Evolutionary conservation across 2,113 vertebrate species (phyloP).

Genomic region (Todiramphus saurophagus): DNA sequence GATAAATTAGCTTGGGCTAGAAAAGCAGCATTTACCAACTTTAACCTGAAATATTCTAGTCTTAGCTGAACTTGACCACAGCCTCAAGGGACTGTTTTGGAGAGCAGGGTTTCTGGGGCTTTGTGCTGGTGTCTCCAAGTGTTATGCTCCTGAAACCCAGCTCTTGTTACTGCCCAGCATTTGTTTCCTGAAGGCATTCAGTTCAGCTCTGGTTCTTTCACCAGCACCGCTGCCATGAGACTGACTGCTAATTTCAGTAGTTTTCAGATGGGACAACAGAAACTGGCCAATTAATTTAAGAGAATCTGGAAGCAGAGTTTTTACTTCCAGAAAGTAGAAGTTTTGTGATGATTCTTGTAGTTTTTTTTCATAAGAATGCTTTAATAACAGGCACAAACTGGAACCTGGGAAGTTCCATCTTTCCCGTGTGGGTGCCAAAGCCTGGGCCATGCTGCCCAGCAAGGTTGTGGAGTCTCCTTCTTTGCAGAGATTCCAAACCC

Average conservation of each 20-base stretch:
- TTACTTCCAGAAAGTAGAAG: not conserved
- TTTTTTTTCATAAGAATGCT: not conserved
- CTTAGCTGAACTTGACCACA: not conserved
- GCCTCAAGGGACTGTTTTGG: not conserved
- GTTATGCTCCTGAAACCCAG: fast-evolving
- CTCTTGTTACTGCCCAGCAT: fast-evolving
- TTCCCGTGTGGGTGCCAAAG: not conserved
- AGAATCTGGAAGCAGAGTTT: not conserved
- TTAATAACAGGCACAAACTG: not conserved
- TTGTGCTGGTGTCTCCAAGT: fast-evolving
- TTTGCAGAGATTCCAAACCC: not conserved
- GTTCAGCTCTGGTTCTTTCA: not conserved
- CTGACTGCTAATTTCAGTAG: not conserved
- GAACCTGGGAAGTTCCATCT: not conserved
- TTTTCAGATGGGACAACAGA: not conserved
- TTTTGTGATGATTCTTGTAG: not conserved
- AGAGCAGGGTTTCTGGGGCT: not conserved
- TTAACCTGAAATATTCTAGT: not conserved
- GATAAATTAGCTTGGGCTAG: not conserved
- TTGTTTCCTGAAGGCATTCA: fast-evolving
- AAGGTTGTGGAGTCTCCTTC: not conserved
- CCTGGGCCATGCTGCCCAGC: not conserved
- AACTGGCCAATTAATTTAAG: not conserved
- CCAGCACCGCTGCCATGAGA: fast-evolving
- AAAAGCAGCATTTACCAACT: not conserved